Base-by-base conservation (phyloP, 2,888 invertebrate species). In the Theretra japonica region DNA sequence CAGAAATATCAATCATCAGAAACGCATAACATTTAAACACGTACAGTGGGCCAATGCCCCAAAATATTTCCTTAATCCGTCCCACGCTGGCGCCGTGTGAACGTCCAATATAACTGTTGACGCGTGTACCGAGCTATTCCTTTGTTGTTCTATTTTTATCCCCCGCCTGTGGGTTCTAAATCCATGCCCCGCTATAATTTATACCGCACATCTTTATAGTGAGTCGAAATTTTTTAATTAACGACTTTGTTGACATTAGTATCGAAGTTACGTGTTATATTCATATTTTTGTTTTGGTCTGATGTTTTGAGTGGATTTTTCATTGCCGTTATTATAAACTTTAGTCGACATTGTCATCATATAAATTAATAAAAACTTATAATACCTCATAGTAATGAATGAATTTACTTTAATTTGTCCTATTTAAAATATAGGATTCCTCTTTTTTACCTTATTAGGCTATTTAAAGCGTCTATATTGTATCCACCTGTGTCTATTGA, bases 141-240 rank as follows among this genome's bases (percentile, higher is more conserved):
- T 72, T 72, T 72, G 72, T 72, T 70, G 60, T 65, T 70, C 70
- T 72, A 72, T 70, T 72, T 70, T 65, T 57, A 57, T 3, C 41
- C 5, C 33, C 41, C 41, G 15, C 59, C 25, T 5, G 17, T 30
- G 23, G 17, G 8, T 41, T 65, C 21, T 65, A 65, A 41, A 65
- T 15, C 23, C 23, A 48, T 19, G 48, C 48, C 23, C 2, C 25
- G 25, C 17, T 65, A 23, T 65, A 65, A 65, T 48, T 23, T 5
- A 41, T 48, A 65, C 23, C 48, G 6, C 23, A 48, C 65, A 41
- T 15, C 19, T 21, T 21, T 15, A 58, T 25, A 58, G 17, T 11
- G 23, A 23, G n/a, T 7, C 4, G n/a, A 59, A 21, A 23, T 25
- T 68, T 50, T 21, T 23, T 15, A 68, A 68, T 23, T 68, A 50